Evolutionary conservation across 1,140 invertebrate species (phyloP), one percentile per base, ranked within the genome.

Genomic region (Heliconius melpomene): DNA sequence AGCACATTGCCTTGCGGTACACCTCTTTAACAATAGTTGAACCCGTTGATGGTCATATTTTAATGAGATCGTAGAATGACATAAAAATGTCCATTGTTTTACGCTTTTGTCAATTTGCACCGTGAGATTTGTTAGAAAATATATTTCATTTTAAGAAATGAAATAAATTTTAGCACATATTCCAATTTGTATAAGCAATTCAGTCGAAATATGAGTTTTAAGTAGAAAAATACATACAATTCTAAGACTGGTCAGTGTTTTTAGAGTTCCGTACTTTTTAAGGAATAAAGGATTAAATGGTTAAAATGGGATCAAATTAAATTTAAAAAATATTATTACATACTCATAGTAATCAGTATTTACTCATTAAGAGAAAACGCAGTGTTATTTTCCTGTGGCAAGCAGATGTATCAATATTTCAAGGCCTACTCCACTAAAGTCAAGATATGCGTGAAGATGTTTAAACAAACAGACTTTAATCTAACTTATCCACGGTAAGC

Each of bases 1-100:
- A 80, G 79, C 78, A 36, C 78, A 72, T 78, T 83, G 79, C 82
- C 82, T 78, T 83, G 82, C 77, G 57, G 76, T 11, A 80, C 66
- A 20, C 78, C 74, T 70, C 36, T 76, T 6, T 13, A 75, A 77
- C 74, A 82, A 82, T 79, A 71, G 66, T 57, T 75, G 52, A 52
- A 77, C 70, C 74, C 77, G 70, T 32, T 20, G 75, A 46, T 16
- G 78, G 75, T 82, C 80, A 78, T 72, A 46, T 81, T 78, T 52
- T 77, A 81, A 78, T 81, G 76, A 78, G 75, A 77, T 77, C 79
- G 38, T 29, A 54, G 71, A 52, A 80, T 70, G 50, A 66, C 78
- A 29, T 66, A 23, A 29, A 46, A 81, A 77, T 66, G 23, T 16
- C 20, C 79, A 74, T 81, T 81, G 54, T 81, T 80, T 52, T 72